These are phyloP conservation scores for Cryptotermes secundus DNA, from an alignment of 1,140 invertebrate species.

Conservation along the genomic window DNA sequence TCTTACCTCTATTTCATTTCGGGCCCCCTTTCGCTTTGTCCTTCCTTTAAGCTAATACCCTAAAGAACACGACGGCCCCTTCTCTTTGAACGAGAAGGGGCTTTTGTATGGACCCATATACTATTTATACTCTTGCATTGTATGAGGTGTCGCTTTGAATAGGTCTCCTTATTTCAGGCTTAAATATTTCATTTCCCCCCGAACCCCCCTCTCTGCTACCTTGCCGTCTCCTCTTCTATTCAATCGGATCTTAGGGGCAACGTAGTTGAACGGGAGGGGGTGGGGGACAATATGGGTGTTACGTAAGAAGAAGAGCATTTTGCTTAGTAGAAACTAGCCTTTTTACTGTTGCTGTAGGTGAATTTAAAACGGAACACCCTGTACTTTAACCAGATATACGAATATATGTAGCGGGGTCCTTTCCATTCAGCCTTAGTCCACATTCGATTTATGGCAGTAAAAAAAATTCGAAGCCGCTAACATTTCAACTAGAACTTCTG, in stretches of 20 bases:
- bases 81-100: constrained; percentile 11
- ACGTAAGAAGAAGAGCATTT: too few species aligned
- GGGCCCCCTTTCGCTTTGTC: constrained; percentile 27
- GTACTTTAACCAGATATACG: background rate
- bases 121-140: constrained; percentile 35
- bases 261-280: background rate
- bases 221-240: background rate
- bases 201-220: background rate
- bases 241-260: background rate
- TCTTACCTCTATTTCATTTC: constrained; percentile 36
- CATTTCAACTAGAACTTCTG: constrained; percentile 7
- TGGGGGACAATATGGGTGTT: too few species aligned
- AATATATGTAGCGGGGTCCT: background rate
- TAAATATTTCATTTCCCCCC: constrained; percentile 36
- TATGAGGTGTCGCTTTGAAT: constrained; percentile 36
- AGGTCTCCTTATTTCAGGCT: constrained; percentile 35
- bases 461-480: background rate
- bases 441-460: background rate
- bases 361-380: background rate
- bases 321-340: too few species aligned
- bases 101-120: constrained; percentile 34
- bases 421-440: too few species aligned
- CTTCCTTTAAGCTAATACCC: constrained; percentile 35
- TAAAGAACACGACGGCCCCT: constrained; percentile 31
- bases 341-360: too few species aligned